A percentile compares a stretch with the other conserved stretches of the same genome.
Evolutionary conservation across 2,888 invertebrate genomes (phyloP).

Genomic region (Corythucha ciliata): DNA sequence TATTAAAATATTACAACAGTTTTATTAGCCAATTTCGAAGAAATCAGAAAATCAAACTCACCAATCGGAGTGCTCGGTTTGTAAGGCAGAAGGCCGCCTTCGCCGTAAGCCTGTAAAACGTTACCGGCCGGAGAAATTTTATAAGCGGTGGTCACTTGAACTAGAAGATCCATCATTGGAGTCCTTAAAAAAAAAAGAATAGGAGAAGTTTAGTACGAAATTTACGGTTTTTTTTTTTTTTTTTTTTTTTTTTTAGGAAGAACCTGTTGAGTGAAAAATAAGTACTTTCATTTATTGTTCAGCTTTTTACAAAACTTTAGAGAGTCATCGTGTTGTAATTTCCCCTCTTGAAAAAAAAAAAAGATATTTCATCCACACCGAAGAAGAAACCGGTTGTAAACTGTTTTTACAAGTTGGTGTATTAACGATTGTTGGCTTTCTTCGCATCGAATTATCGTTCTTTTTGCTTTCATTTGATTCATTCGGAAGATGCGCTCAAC

Average conservation of each 20-base stretch:
- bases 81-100: constrained; percentile 53
- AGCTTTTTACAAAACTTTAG: no score
- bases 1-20: no score
- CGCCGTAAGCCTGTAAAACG: constrained; percentile 54
- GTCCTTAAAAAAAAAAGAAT: constrained; percentile 47
- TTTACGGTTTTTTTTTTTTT: no score
- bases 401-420: no score
- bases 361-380: neutral
- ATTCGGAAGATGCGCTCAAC: no score
- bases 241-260: no score
- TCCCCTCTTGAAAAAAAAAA: constrained; percentile 1
- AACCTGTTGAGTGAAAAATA: no score
- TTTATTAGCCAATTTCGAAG: neutral
- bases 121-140: constrained; percentile 56
- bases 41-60: constrained; percentile 36
- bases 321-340: no score
- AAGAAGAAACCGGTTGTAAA: neutral
- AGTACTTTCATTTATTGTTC: no score
- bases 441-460: no score
- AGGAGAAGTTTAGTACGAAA: neutral
- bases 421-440: no score
- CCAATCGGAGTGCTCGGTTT: constrained; percentile 67
- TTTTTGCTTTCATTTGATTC: no score
- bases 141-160: constrained; percentile 59
- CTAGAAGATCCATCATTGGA: constrained; percentile 68